A percentile compares a stretch with the other conserved stretches of the same genome.
Evolutionary conservation across 2,797 vertebrate genomes (phyloP).

Genomic region (Vespertilio murinus): DNA sequence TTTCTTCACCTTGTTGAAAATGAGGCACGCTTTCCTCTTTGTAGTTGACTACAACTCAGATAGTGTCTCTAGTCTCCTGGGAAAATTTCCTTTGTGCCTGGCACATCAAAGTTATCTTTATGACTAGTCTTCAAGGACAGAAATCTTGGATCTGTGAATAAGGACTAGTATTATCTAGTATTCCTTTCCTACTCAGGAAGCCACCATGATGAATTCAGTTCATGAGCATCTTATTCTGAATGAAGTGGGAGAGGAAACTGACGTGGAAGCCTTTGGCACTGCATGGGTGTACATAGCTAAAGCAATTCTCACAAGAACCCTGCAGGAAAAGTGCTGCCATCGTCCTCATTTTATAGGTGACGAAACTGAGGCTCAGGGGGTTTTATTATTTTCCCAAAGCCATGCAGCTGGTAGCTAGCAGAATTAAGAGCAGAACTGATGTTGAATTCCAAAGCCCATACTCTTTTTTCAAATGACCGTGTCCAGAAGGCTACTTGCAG

Average conservation of each 20-base stretch:
- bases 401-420: not conserved
- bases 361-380: not conserved
- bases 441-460: not conserved
- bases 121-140: not conserved
- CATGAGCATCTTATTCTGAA: not conserved
- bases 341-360: not conserved
- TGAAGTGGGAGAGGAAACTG: not conserved
- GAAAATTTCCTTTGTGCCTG: not conserved
- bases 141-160: not conserved
- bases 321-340: not conserved
- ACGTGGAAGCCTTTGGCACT: not conserved
- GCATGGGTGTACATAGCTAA: not conserved
- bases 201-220: not conserved
- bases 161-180: not conserved
- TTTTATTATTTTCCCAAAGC: not conserved
- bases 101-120: not conserved
- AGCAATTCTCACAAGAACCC: not conserved
- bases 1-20: constrained; percentile 33
- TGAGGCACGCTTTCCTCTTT: constrained; percentile 14
- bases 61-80: not conserved
- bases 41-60: not conserved
- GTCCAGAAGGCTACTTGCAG: not conserved
- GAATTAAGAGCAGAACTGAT: not conserved
- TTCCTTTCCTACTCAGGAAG: not conserved
- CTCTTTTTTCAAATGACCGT: not conserved